phyloP scores from a whole-genome alignment of 2,113 vertebrate species.

The Ammospiza caudacuta region DNA sequence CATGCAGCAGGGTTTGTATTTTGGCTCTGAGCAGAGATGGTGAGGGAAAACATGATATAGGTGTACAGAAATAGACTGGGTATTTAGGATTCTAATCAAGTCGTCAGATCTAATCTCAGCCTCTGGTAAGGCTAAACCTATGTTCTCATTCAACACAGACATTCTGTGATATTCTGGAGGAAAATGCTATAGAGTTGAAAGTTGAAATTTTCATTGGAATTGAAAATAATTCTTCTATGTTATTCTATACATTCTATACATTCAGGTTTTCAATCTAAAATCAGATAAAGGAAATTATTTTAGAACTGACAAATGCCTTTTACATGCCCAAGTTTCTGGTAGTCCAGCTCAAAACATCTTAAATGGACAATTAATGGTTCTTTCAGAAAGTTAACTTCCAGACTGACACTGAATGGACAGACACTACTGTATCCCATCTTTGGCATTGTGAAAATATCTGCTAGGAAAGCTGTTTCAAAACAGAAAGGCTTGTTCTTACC shows the following conservation, averaged over 20 bases:
- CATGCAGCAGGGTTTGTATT: background rate
- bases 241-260: background rate
- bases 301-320: background rate
- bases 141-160: background rate
- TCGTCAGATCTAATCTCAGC: background rate
- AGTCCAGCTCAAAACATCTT: background rate
- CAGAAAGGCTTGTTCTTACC: accelerated
- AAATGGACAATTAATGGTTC: background rate
- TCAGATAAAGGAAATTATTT: background rate
- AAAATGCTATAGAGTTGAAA: background rate
- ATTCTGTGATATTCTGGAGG: background rate
- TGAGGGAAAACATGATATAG: background rate
- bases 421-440: background rate
- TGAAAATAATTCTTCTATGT: background rate
- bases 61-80: background rate
- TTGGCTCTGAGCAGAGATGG: background rate
- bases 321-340: background rate
- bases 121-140: background rate
- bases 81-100: background rate
- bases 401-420: background rate
- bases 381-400: background rate
- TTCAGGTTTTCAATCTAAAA: background rate
- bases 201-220: background rate
- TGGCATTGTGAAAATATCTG: background rate
- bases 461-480: background rate